A percentile compares a stretch with the other conserved stretches of the same genome.
Conservation (phyloP, 2,113 vertebrate genomes). For the Rhynchomys soricoides region DNA sequence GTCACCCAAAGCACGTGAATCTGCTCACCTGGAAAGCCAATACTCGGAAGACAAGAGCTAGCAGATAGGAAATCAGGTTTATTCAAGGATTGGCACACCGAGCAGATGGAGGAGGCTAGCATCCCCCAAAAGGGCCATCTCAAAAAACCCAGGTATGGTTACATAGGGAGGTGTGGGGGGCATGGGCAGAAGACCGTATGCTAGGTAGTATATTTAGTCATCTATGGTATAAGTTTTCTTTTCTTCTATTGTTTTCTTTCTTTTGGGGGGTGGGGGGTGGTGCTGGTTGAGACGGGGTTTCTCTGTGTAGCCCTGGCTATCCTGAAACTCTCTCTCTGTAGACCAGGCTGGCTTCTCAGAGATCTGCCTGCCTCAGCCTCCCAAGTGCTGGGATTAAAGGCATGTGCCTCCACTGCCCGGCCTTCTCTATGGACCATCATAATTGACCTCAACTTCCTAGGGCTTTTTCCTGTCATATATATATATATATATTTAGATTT, state of each 20-base stretch:
- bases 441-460: background rate
- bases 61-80: background rate
- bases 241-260: background rate
- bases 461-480: background rate
- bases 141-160: background rate
- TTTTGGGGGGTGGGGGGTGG: background rate
- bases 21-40: background rate
- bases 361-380: background rate
- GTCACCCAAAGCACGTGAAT: no score
- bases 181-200: background rate
- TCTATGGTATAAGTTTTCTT: background rate
- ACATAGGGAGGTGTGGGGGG: background rate
- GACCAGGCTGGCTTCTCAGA: background rate
- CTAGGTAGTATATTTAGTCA: background rate
- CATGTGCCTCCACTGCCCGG: background rate
- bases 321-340: background rate
- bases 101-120: background rate
- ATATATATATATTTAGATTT: background rate
- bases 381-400: background rate
- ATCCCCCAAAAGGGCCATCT: background rate
- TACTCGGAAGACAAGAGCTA: background rate
- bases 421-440: background rate
- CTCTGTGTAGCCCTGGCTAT: background rate
- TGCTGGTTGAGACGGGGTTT: background rate
- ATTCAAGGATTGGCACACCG: background rate